A percentile compares a stretch with the other conserved stretches of the same genome.
These are phyloP conservation scores for Temnothorax ravouxi DNA, from an alignment of 2,888 invertebrate species.

Conservation along the genomic window DNA sequence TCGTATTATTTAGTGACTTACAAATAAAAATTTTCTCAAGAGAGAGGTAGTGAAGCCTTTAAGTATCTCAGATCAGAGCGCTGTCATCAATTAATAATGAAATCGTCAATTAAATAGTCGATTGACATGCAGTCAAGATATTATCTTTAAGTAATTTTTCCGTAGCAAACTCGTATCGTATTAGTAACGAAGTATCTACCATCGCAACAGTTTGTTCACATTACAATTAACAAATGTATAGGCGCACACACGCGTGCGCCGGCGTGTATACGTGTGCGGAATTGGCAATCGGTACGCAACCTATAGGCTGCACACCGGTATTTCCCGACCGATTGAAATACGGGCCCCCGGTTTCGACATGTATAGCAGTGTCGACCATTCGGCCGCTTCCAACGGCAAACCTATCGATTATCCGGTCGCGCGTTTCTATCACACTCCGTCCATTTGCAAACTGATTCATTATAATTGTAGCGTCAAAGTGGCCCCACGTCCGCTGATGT, in stretches of 20 bases:
- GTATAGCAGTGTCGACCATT: slow-evolving; percentile 65
- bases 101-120: background rate
- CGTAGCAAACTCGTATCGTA: background rate
- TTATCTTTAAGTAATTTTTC: background rate
- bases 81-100: background rate
- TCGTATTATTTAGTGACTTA: background rate
- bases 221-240: slow-evolving; percentile 80
- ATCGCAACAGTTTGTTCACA: slow-evolving; percentile 70
- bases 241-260: background rate
- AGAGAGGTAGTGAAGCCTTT: background rate
- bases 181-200: slow-evolving; percentile 59
- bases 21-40: background rate
- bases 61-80: background rate
- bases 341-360: slow-evolving; percentile 61
- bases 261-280: slow-evolving; percentile 32
- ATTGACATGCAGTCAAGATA: background rate
- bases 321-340: slow-evolving; percentile 79
- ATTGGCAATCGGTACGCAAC: slow-evolving; percentile 58
- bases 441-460: slow-evolving; percentile 74
- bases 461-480: slow-evolving; percentile 70
- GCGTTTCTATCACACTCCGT: slow-evolving; percentile 66
- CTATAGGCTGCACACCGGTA: slow-evolving; percentile 65
- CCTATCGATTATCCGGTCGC: slow-evolving; percentile 75
- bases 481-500: slow-evolving; percentile 52
- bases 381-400: slow-evolving; percentile 68